Base-by-base conservation (phyloP, 2,113 vertebrate species). In the Fukomys damarensis region DNA sequence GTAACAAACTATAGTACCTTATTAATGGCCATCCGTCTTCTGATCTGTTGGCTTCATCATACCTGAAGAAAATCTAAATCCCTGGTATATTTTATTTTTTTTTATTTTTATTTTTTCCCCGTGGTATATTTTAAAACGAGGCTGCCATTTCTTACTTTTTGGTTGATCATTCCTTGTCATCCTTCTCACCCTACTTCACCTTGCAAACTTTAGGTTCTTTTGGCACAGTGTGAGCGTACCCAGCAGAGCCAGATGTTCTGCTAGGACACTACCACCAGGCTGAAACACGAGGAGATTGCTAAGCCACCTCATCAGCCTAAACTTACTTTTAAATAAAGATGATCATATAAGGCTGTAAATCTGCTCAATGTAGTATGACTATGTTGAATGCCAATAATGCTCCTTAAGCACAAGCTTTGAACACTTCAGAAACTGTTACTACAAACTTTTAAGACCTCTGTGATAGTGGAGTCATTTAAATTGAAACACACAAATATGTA, bases 291-390 rank as follows among this genome's bases (percentile, higher is more conserved):
- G 41, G 94, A 96, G 95, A 94, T 74, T 61, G 89, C 97, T 97
- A 74, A 98, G 95, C 96, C 93, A 84, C 77, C 0, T 8, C 96
- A 59, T 97, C 68, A 95, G 96, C 41, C 95, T 97, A 74, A 91
- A 89, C 94, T 94, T 94, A 94, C 97, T 98, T 97, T 98, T 98
- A 97, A 98, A 96, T 96, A 96, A 98, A 98, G 97, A 98, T 94
- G 96, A 97, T 96, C 0, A 97, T 98, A 90, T 83, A 91, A 94
- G 74, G 70, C 41, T 96, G 56, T 97, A 98, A 98, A 98, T 98
- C 97, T 98, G 96, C 96, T 98, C 98, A 96, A 94, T 0, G 0
- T 95, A 86, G 93, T 96, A 63, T 95, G 92, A 93, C 90, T 91
- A 7, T 24, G 84, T 80, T 96, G 79, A 41, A 87, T 89, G 91